Evolutionary conservation across 2,888 invertebrate species (phyloP).

Genomic region (Tipula helvola): DNA sequence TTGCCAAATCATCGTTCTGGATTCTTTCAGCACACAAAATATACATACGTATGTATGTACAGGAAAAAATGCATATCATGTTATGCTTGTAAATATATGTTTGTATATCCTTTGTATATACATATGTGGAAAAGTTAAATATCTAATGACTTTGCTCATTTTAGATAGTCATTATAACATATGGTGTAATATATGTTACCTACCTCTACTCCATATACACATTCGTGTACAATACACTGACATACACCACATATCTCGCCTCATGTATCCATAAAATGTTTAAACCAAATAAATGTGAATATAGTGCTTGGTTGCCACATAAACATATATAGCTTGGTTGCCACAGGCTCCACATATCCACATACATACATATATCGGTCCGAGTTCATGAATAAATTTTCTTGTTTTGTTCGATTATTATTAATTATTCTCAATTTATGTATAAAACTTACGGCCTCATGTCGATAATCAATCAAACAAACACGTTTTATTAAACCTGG

Average conservation of each 20-base stretch:
- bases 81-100: neutral
- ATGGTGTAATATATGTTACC: neutral
- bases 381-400: neutral
- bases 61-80: neutral
- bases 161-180: neutral
- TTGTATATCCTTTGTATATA: neutral
- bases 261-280: neutral
- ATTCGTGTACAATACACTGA: neutral
- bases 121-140: neutral
- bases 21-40: neutral
- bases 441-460: neutral
- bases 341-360: neutral
- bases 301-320: neutral
- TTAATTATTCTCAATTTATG: neutral
- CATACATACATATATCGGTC: neutral
- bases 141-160: neutral
- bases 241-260: neutral
- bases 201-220: neutral
- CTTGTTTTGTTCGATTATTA: neutral
- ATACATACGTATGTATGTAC: neutral
- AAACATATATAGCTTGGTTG: too few relatives aligned
- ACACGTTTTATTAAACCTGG: neutral
- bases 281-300: slow-evolving; percentile 4
- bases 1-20: neutral
- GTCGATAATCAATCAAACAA: neutral